Evolutionary conservation across 2,888 invertebrate genomes (phyloP).

Genomic region (Rhorus exstirpatorius): DNA sequence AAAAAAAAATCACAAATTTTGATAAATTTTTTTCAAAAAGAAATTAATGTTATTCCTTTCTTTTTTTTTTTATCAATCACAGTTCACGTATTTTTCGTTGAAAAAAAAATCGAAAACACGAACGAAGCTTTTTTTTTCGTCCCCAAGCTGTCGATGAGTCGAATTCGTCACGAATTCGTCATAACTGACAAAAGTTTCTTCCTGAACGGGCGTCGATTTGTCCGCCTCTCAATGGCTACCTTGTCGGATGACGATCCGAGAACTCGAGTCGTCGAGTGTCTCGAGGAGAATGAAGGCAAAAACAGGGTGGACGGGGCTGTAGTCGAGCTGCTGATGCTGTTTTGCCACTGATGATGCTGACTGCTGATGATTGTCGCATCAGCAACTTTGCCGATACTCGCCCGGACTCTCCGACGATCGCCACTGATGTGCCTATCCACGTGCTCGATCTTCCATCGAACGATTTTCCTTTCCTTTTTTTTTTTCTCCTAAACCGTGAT

Average conservation of each 20-base stretch:
- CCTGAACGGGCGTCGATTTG: not conserved
- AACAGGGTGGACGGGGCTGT: slow-evolving; percentile 56
- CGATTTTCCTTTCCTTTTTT: not conserved
- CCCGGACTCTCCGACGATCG: slow-evolving; percentile 25
- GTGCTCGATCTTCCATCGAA: slow-evolving; percentile 36
- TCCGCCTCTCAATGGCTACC: not conserved
- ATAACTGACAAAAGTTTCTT: slow-evolving; percentile 9
- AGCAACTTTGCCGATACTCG: slow-evolving; percentile 31
- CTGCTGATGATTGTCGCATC: slow-evolving; percentile 39
- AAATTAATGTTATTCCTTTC: not conserved
- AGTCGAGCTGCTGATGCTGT: slow-evolving; percentile 42
- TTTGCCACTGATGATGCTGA: slow-evolving; percentile 30
- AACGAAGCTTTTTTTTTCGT: not conserved
- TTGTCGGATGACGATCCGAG: not conserved
- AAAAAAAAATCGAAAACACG: not conserved
- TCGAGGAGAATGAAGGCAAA: slow-evolving; percentile 58
- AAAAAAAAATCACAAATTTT: not conserved
- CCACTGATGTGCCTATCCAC: slow-evolving; percentile 21
- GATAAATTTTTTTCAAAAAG: slow-evolving; percentile 1
- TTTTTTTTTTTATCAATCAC: slow-evolving; percentile 23
- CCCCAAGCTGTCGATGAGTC: not conserved
- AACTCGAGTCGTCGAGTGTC: slow-evolving; percentile 54
- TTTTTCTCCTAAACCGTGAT: slow-evolving; percentile 1
- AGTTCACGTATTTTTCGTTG: slow-evolving; percentile 39
- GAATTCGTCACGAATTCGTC: slow-evolving; percentile 27